Evolutionary conservation across 2,888 invertebrate genomes (phyloP).

Genomic region (Heterodera filipjevi): DNA sequence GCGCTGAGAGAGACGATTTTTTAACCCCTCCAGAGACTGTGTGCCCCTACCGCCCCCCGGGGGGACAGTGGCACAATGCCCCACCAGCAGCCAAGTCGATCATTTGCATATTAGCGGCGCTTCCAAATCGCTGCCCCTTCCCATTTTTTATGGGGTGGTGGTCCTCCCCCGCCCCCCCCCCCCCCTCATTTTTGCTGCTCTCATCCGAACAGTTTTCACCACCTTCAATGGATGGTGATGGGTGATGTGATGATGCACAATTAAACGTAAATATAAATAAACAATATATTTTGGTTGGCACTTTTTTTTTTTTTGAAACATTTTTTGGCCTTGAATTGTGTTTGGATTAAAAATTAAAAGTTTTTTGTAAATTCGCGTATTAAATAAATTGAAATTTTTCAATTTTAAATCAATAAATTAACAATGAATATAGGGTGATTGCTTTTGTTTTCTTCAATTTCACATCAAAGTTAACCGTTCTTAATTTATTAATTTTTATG

Average conservation of each 20-base stretch:
- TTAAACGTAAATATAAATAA: too few relatives aligned
- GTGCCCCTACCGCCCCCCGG: not conserved
- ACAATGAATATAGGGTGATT: too few relatives aligned
- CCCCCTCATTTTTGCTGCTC: not conserved
- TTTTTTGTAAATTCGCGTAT: too few relatives aligned
- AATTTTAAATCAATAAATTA: too few relatives aligned
- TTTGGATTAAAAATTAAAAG: too few relatives aligned
- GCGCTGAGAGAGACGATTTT: not conserved
- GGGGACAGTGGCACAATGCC: conserved; percentile 1
- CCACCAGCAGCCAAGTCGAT: not conserved
- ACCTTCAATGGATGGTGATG: not conserved
- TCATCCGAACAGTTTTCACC: not conserved
- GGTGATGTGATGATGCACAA: too few relatives aligned
- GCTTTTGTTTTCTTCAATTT: too few relatives aligned
- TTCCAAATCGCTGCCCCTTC: not conserved
- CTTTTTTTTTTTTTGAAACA: not conserved
- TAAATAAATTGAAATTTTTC: too few relatives aligned
- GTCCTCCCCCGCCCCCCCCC: not conserved
- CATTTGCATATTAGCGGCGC: conserved; percentile 5
- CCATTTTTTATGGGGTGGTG: not conserved
- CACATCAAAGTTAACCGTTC: too few relatives aligned
- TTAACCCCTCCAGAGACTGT: not conserved
- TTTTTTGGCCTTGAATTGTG: not conserved
- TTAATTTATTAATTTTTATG: too few relatives aligned
- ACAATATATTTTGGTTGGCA: too few relatives aligned